Evolutionary conservation across 2,888 invertebrate genomes (phyloP).

Genomic region (Stenichneumon culpator): DNA sequence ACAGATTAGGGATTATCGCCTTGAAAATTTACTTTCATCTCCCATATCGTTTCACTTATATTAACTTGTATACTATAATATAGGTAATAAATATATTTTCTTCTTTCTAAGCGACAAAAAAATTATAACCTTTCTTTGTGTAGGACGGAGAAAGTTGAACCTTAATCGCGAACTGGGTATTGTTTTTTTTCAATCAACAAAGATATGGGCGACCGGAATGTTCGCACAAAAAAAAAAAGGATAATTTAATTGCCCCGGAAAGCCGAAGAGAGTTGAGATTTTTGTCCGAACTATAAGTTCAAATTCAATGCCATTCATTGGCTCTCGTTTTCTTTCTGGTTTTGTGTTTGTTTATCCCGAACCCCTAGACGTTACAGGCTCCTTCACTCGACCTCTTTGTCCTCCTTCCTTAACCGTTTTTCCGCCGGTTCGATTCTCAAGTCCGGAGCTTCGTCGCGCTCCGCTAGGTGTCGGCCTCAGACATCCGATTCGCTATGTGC

Average conservation of each 20-base stretch:
- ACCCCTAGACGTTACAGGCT: too few species aligned
- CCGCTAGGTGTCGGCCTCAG: too few species aligned
- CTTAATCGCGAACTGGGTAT: conserved; percentile 18
- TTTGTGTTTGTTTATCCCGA: too few species aligned
- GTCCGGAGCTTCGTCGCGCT: too few species aligned
- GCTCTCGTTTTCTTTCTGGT: neutral
- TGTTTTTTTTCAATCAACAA: conserved; percentile 57
- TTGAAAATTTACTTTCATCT: too few species aligned
- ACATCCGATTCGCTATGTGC: too few species aligned
- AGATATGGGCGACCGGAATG: conserved; percentile 48
- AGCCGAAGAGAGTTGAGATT: neutral
- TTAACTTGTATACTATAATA: neutral
- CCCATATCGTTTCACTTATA: neutral
- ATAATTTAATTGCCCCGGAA: neutral
- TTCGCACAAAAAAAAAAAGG: conserved; percentile 18
- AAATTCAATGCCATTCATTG: neutral
- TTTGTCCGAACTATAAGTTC: neutral
- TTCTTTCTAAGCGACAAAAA: neutral
- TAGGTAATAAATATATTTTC: neutral
- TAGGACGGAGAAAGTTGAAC: neutral
- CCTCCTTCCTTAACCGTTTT: too few species aligned
- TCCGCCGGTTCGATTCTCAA: too few species aligned
- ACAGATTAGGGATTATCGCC: too few species aligned
- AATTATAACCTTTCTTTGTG: neutral
- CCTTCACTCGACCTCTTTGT: too few species aligned